Base-by-base conservation (phyloP, 2,113 vertebrate genomes). In the Tringa solitaria region DNA sequence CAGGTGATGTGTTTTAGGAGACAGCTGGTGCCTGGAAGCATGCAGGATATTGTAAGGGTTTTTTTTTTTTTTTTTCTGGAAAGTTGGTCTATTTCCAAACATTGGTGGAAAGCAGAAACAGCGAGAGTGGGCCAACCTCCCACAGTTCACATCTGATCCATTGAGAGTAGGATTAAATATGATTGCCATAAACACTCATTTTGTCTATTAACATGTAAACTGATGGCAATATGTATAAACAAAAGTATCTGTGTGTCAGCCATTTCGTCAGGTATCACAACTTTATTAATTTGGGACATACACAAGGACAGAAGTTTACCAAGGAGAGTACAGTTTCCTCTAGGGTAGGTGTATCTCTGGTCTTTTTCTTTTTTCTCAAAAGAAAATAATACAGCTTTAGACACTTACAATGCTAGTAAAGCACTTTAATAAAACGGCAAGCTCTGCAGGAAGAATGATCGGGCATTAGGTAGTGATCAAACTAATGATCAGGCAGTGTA, bases 81-180 rank as follows among this genome's bases (percentile, higher is more conserved):
- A 93, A 82, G n/a, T 81, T 93, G 60, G n/a, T 96, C 19, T 59
- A 72, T 84, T 96, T 97, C 92, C 90, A 90, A 84, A 90, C 32
- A 27, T 10, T 87, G 79, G 60, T 92, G 69, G 68, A 92, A 94
- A 87, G 61, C 80, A 87, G 74, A 92, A 96, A 72, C 51, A 81
- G 14, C 0, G 0, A 73, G 75, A 94, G 45, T 90, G 73, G 93
- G 88, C 91, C 85, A 96, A 11, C 65, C 81, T 96, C 86, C 88
- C 35, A 95, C 86, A 90, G 70, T 91, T 94, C 84, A 87, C 77
- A 93, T 89, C 80, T 96, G 74, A 97, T 89, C 86, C 83, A 32
- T 6, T 67, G 56, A 72, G 69, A 87, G 41, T 11, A 84, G 80
- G 43, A 89, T 89, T 94, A 83, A 92, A 85, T 89, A 79, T 23